Base-by-base conservation (phyloP, 1,140 invertebrate species). In the Drosophila burlai region DNA sequence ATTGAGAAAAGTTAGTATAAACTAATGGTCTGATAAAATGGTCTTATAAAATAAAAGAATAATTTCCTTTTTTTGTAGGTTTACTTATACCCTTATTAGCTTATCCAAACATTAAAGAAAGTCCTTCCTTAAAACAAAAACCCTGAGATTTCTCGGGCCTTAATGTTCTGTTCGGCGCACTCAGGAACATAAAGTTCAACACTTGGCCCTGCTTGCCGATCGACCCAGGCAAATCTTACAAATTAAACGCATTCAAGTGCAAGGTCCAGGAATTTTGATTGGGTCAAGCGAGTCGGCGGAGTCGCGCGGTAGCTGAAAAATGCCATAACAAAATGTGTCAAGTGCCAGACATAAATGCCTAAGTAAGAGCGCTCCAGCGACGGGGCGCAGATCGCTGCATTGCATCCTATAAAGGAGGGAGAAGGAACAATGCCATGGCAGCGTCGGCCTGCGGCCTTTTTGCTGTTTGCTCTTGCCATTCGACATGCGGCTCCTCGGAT, bases 241-340 rank as follows among this genome's bases (percentile, higher is more conserved):
- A 90, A 90, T 90, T 90, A 90, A 90, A 91, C 85, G 85, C 81
- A 90, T 90, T 89, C 79, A 90, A 90, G 85, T 91, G 85, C 85
- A 90, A 90, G 79, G 72, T 69, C 64, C 71, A 80, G 79, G 85
- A 90, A 90, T 90, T 90, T 90, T 90, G 85, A 90, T 90, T 90
- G 85, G 85, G 82, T 90, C 85, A 90, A 85, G 59, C 80, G 83
- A 89, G 83, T 86, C 80, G 71, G 43, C 45, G 43, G 54, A 60
- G 62, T 59, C 49, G 69, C 40, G 77, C 77, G 77, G 83, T 86
- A 86, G 83, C 83, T 78, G 52, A 86, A 81, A 78, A 85, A 90
- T 90, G 86, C 85, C 85, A 91, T 89, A 82, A 90, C 85, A 90
- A 90, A 90, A 90, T 90, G 85, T 90, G 85, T 90, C 86, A 90